phyloP scores from a whole-genome alignment of 2,797 vertebrate genomes.

The Cichlasoma orientale region DNA sequence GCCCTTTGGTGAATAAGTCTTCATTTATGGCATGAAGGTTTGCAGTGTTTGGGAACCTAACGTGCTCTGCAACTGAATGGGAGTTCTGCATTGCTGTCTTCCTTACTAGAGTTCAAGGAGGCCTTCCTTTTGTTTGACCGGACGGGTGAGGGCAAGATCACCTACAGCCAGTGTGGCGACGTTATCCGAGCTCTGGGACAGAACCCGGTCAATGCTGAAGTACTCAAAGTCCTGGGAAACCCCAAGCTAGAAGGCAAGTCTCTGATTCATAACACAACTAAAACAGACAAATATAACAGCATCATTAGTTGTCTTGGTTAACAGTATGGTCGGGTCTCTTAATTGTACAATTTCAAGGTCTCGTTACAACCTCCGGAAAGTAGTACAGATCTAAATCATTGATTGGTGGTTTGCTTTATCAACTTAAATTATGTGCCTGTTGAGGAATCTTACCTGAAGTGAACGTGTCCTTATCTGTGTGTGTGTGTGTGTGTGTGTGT shows the following conservation, averaged over 20 bases:
- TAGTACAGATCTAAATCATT: too few relatives aligned
- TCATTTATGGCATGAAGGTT: not conserved
- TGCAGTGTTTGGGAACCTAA: not conserved
- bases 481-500: not conserved
- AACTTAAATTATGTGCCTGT: not conserved
- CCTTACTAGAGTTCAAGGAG: conserved; percentile 88
- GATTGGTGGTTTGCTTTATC: not conserved
- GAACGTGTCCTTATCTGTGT: not conserved
- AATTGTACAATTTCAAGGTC: not conserved
- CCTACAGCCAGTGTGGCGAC: conserved; percentile 91
- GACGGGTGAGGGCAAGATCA: conserved; percentile 91
- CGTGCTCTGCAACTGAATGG: not conserved
- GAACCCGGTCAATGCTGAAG: conserved; percentile 93
- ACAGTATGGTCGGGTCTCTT: not conserved
- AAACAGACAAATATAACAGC: not conserved
- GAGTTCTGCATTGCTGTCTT: conserved; percentile 5
- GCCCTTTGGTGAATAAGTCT: not conserved
- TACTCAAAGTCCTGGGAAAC: conserved; percentile 92
- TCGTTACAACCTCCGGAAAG: not conserved
- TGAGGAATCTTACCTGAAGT: not conserved
- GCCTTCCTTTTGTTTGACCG: conserved; percentile 94
- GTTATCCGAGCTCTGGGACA: conserved; percentile 93
- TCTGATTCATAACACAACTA: not conserved
- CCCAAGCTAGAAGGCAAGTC: conserved; percentile 87
- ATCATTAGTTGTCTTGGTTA: not conserved